Evolutionary conservation across 1,140 invertebrate species (phyloP).

Genomic region (Eumaeus atala): DNA sequence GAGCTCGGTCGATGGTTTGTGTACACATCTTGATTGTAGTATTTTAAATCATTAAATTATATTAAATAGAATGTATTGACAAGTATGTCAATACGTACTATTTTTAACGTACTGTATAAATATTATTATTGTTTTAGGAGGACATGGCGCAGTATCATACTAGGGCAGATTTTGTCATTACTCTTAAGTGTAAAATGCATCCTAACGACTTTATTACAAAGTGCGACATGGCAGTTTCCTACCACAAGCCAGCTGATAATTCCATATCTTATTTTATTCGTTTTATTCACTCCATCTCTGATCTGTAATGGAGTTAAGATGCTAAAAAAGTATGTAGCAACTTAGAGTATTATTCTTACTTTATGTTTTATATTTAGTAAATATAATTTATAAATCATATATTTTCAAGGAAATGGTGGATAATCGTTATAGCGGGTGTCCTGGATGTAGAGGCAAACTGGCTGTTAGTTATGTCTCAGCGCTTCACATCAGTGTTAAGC

Average conservation of each 20-base stretch:
- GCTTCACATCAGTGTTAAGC: slow-evolving; percentile 68
- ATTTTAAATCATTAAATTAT: slow-evolving; percentile 4
- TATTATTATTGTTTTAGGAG: slow-evolving; percentile 72
- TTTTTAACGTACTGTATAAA: not conserved
- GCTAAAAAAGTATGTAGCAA: slow-evolving; percentile 78
- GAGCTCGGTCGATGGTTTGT: slow-evolving; percentile 15
- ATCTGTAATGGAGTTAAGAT: slow-evolving; percentile 80
- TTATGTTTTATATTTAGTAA: not conserved
- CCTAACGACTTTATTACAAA: slow-evolving; percentile 83
- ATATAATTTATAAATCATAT: slow-evolving; percentile 71
- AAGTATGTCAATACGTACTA: too few species aligned
- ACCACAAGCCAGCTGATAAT: slow-evolving; percentile 87
- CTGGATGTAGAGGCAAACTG: slow-evolving; percentile 79
- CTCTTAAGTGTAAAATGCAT: slow-evolving; percentile 85
- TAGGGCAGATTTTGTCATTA: slow-evolving; percentile 85
- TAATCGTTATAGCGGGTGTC: slow-evolving; percentile 49
- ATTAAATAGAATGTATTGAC: not conserved
- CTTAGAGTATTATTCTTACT: not conserved
- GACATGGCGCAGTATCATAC: slow-evolving; percentile 83
- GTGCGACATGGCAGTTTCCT: slow-evolving; percentile 79
- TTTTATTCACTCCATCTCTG: slow-evolving; percentile 84
- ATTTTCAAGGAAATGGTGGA: slow-evolving; percentile 60
- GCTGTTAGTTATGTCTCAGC: slow-evolving; percentile 63
- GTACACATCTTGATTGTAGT: slow-evolving; percentile 12
- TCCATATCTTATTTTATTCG: slow-evolving; percentile 85